Percentiles rank a stretch among this genome's conserved stretches.
phyloP scores from a whole-genome alignment of 2,888 invertebrate genomes.

The Epirrhoe tristata region DNA sequence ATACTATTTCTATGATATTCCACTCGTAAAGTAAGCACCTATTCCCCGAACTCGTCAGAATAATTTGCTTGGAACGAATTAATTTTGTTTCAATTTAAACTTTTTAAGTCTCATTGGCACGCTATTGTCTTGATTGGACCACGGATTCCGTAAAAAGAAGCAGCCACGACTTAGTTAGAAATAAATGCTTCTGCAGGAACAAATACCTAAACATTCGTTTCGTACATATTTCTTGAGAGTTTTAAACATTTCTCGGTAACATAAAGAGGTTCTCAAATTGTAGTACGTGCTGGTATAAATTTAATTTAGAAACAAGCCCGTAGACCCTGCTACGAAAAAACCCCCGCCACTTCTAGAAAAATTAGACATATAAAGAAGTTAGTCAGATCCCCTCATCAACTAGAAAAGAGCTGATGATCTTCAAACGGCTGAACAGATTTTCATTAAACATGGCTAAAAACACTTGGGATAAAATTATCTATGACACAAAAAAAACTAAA shows the following conservation, averaged over 20 bases:
- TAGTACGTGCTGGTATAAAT: background rate
- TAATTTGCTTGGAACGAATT: conserved; percentile 23
- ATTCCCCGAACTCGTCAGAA: conserved; percentile 8
- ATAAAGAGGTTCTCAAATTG: background rate
- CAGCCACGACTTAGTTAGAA: conserved; percentile 18
- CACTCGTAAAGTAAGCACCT: background rate
- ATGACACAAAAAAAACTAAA: too few relatives aligned
- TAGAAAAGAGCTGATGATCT: too few relatives aligned
- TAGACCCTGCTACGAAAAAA: too few relatives aligned
- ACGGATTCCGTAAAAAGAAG: conserved; percentile 1
- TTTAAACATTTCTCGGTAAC: background rate
- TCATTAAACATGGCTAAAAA: too few relatives aligned
- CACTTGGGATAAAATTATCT: too few relatives aligned
- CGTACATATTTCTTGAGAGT: background rate
- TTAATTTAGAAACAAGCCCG: background rate
- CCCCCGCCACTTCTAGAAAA: too few relatives aligned
- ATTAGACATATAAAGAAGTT: too few relatives aligned
- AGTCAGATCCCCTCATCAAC: too few relatives aligned
- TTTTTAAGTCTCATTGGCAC: conserved; percentile 26
- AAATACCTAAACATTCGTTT: background rate
- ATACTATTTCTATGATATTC: too few relatives aligned
- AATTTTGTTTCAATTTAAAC: conserved; percentile 28
- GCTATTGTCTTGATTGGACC: conserved; percentile 26
- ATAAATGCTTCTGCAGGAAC: background rate
- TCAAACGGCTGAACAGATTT: too few relatives aligned